Percentiles rank a stretch among this genome's conserved stretches.
Conservation (phyloP, 2,113 vertebrate species). For the Dasyurus viverrinus region DNA sequence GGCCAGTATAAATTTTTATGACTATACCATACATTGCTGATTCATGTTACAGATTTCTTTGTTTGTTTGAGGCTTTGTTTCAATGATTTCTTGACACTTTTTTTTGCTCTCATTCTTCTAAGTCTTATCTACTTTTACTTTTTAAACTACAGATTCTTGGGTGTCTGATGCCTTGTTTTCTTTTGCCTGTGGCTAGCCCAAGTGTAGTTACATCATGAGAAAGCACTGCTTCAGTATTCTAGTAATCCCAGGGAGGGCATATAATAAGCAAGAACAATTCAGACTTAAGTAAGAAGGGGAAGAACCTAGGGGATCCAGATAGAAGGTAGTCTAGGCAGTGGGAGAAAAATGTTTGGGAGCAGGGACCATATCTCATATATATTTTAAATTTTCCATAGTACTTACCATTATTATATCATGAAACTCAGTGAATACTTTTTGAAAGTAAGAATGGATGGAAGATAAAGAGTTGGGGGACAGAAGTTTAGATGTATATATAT, state of each 20-base stretch:
- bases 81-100: neutral
- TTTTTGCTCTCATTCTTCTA: neutral
- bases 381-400: neutral
- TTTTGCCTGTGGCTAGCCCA: neutral
- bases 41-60: neutral
- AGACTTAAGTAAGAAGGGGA: neutral
- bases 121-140: neutral
- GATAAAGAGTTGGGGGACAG: neutral
- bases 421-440: neutral
- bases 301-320: neutral
- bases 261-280: neutral
- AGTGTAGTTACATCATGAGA: neutral
- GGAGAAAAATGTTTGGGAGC: neutral
- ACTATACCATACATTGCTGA: neutral
- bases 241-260: neutral
- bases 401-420: neutral
- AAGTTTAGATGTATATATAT: neutral
- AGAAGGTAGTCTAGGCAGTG: neutral
- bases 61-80: neutral
- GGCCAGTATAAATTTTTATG: neutral
- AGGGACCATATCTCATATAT: neutral
- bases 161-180: neutral
- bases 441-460: neutral
- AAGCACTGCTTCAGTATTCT: neutral
- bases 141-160: neutral